Evolutionary conservation across 1,140 invertebrate species (phyloP), one percentile per base, ranked within the genome.

Genomic region (Brachionus rubens): DNA sequence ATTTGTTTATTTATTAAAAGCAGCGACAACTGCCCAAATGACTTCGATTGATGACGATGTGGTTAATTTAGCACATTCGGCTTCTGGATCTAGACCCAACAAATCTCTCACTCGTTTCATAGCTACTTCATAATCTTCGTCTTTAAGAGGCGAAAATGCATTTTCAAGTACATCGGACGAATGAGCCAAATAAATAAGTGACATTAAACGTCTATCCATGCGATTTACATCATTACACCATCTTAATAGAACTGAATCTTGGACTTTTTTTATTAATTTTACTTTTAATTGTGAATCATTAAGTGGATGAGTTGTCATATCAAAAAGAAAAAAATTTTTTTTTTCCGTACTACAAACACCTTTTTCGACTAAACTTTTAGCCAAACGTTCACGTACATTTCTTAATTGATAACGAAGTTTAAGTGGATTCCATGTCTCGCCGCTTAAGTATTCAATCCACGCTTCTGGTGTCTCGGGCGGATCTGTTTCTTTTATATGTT

Each of bases 301-400:
- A 46, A 99, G 87, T 41, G 97, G 97, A 89, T 99, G 97, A 79
- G 96, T 99, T 26, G 97, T 99, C 96, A 99, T 99, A 87, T 99
- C 97, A 87, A 99, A 99, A 19, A 99, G 86, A 78, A 99, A 87
- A 86, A 99, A 99, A 86, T 99, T 99, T 86, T 99, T 96, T 87
- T 99, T 99, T 86, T 99, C 97, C 67, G 97, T 99, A 54, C 96
- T 98, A 77, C 98, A 88, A n/a, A 99, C 94, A 78, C 97, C 96
- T 86, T 99, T 99, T 84, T 99, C 97, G 19, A 99, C 96, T 79
- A 99, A 88, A 87, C 98, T 99, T 85, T 99, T 99, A 10, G 97
- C 97, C 81, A 99, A 87, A 81, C 97, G 89, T 88, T 99, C 97
- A 78, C 97, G 88, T 0, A 99, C 96, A 89, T 99, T 99, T 86